These are phyloP conservation scores for Rhimphoctona megacephalus DNA, from an alignment of 2,888 invertebrate species.

Conservation along the genomic window DNA sequence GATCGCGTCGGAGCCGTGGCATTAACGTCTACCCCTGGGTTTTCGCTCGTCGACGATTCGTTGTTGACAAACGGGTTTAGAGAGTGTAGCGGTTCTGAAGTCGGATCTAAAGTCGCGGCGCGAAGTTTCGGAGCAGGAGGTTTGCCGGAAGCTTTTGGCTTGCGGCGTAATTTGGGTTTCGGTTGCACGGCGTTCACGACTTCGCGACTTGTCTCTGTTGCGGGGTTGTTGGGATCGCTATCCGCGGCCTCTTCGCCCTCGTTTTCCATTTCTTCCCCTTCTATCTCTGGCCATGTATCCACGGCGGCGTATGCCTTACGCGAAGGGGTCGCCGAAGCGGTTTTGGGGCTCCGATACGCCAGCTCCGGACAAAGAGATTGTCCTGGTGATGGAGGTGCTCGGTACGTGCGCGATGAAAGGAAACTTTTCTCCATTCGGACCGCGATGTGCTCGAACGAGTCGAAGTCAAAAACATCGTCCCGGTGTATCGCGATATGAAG, in stretches of 20 bases:
- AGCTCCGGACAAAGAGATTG: conserved; percentile 25
- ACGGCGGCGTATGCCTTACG: not conserved
- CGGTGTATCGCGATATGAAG: conserved; percentile 4
- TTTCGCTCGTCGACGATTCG: not conserved
- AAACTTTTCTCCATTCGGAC: conserved; percentile 2
- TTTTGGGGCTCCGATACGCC: not conserved
- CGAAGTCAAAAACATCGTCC: conserved; percentile 22
- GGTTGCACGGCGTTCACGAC: not conserved
- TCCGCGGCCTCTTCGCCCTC: not conserved
- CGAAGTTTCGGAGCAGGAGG: not conserved
- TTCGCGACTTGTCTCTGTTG: too few species aligned
- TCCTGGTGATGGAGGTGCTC: not conserved
- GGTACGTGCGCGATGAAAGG: not conserved
- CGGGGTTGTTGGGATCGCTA: too few species aligned
- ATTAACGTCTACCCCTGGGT: too few species aligned
- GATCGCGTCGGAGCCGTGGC: not conserved
- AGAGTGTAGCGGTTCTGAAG: not conserved
- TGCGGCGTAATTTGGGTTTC: not conserved
- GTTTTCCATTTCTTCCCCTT: not conserved
- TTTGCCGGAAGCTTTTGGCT: not conserved
- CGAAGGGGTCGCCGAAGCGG: not conserved
- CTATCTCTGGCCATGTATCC: not conserved
- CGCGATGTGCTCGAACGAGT: not conserved
- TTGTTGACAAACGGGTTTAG: not conserved
- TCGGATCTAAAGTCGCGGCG: not conserved